Conservation (phyloP, 2,797 vertebrate species). For the Botia kubotai region DNA sequence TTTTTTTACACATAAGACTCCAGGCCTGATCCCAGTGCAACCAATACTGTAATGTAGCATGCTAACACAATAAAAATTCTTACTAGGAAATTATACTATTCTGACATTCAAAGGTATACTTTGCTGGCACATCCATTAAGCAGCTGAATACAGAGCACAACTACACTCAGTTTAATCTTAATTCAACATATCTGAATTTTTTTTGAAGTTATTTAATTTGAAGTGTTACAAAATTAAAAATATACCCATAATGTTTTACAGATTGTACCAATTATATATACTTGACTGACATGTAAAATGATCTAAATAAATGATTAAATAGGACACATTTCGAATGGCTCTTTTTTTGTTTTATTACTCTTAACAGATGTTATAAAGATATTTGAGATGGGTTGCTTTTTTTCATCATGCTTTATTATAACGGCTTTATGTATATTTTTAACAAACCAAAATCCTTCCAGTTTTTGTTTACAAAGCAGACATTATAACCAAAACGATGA, state of each 20-base stretch:
- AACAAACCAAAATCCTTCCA: slow-evolving; percentile 1
- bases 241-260: not conserved
- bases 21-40: too few relatives aligned
- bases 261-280: too few relatives aligned
- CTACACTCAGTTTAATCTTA: not conserved
- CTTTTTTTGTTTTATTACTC: not conserved
- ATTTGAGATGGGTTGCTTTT: not conserved
- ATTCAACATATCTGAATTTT: not conserved
- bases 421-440: not conserved
- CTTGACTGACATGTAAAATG: not conserved
- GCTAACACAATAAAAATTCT: too few relatives aligned
- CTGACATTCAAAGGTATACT: too few relatives aligned
- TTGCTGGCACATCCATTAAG: not conserved
- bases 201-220: not conserved
- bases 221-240: not conserved
- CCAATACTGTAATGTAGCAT: too few relatives aligned
- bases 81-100: too few relatives aligned
- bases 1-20: too few relatives aligned
- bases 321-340: too few relatives aligned
- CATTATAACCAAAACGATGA: not conserved
- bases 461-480: slow-evolving; percentile 13
- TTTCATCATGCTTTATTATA: not conserved
- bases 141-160: not conserved
- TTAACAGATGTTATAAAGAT: not conserved
- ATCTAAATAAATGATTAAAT: not conserved